phyloP scores from a whole-genome alignment of 2,797 vertebrate species.

The Anguilla obscura region DNA sequence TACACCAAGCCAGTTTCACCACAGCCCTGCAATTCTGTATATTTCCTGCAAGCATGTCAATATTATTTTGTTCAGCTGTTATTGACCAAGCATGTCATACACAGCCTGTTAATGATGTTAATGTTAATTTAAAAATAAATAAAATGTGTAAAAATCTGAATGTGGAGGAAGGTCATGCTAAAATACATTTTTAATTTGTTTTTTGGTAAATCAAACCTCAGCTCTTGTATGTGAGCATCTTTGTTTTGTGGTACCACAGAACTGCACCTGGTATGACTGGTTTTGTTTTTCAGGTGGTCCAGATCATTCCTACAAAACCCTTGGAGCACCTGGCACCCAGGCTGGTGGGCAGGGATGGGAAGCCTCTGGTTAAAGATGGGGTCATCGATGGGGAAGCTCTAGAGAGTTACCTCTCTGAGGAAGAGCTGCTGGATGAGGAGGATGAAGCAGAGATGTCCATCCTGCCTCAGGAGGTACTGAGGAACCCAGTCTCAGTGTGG shows the following conservation, averaged over 20 bases:
- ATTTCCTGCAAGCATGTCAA: neutral
- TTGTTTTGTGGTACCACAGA: neutral
- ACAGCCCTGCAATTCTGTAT: neutral
- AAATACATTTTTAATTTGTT: neutral
- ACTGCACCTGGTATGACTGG: neutral
- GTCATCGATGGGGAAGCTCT: slow-evolving; percentile 54
- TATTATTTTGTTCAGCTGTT: neutral
- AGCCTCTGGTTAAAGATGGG: slow-evolving; percentile 60
- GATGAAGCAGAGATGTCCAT: slow-evolving; percentile 82
- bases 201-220: neutral
- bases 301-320: slow-evolving; percentile 74
- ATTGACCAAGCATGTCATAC: too few relatives aligned
- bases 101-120: too few relatives aligned
- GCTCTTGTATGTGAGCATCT: neutral
- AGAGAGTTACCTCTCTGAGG: slow-evolving; percentile 72
- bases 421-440: slow-evolving; percentile 69
- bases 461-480: slow-evolving; percentile 78
- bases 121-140: too few relatives aligned
- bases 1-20: neutral
- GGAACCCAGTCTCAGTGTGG: neutral
- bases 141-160: too few relatives aligned
- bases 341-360: slow-evolving; percentile 68
- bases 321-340: slow-evolving; percentile 67
- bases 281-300: slow-evolving; percentile 72
- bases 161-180: too few relatives aligned